Percentiles rank a stretch among this genome's conserved stretches.
Conservation (phyloP, 2,113 vertebrate genomes). For the Embiotoca jacksoni region DNA sequence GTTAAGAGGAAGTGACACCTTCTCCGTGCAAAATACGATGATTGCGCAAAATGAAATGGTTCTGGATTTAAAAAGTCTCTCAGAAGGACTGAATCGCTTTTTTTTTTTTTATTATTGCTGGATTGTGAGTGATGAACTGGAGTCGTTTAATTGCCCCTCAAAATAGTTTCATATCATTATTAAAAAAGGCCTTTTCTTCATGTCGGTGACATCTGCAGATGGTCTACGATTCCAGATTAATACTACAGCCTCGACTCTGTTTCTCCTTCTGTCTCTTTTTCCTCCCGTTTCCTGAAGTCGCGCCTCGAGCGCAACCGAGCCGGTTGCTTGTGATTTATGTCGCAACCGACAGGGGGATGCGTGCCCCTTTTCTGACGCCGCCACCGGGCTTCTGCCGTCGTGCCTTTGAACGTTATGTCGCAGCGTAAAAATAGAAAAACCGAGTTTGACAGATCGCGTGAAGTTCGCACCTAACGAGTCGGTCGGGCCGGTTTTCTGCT, state of each 20-base stretch:
- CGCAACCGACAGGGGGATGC: slow-evolving; percentile 26
- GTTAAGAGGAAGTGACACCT: neutral
- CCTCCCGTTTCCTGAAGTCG: slow-evolving; percentile 15
- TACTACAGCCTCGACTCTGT: neutral
- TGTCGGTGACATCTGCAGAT: neutral
- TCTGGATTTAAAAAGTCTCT: neutral
- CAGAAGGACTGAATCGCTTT: neutral
- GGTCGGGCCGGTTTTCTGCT: slow-evolving; percentile 33
- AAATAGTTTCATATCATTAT: neutral
- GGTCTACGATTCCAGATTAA: no score
- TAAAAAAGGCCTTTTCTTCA: neutral
- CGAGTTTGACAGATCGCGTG: slow-evolving; percentile 38
- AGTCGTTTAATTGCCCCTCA: neutral
- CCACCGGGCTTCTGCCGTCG: slow-evolving; percentile 17
- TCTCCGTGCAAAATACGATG: neutral
- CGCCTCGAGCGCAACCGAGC: slow-evolving; percentile 12
- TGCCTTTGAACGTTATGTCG: slow-evolving; percentile 28
- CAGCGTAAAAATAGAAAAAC: neutral
- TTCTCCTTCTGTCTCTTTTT: neutral
- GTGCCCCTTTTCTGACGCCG: slow-evolving; percentile 12
- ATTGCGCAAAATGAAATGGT: slow-evolving; percentile 1
- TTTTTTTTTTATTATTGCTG: neutral
- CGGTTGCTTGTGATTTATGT: slow-evolving; percentile 33
- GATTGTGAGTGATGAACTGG: accelerated
- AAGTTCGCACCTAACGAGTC: slow-evolving; percentile 25